Evolutionary conservation across 1,140 invertebrate species (phyloP).

Genomic region (Helicoverpa armigera): DNA sequence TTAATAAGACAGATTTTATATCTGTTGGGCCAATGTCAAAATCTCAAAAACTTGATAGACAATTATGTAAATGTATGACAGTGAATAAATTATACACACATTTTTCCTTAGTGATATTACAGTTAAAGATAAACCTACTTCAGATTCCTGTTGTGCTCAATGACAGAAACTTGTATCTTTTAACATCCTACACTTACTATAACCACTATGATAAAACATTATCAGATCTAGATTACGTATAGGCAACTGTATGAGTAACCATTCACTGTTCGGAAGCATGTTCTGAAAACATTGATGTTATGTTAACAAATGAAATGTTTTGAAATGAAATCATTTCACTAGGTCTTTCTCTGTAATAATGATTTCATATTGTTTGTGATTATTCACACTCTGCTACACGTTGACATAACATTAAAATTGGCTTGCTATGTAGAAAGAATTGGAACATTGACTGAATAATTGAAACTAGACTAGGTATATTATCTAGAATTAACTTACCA

Average conservation of each 20-base stretch:
- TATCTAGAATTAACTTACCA: conserved; percentile 63
- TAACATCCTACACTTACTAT: background rate
- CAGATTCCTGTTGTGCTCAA: background rate
- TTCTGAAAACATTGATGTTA: conserved; percentile 9
- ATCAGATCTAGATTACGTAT: conserved; percentile 13
- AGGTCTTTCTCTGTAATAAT: background rate
- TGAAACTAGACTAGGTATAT: background rate
- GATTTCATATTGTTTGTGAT: conserved; percentile 20
- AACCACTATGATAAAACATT: background rate
- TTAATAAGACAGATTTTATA: too few relatives aligned
- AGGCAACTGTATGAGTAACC: background rate
- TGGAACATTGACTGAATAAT: background rate
- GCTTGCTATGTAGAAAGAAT: background rate
- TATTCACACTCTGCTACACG: background rate
- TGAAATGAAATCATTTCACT: conserved; percentile 7
- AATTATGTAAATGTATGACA: too few relatives aligned
- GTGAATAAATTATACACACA: too few relatives aligned
- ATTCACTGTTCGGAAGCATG: conserved; percentile 17
- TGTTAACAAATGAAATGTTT: conserved; percentile 36
- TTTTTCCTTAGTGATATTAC: background rate
- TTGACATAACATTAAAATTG: background rate
- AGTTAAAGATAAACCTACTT: conserved; percentile 23
- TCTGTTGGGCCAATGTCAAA: too few relatives aligned
- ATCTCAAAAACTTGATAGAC: too few relatives aligned
- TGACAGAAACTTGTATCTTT: conserved; percentile 1